Evolutionary conservation across 1,140 invertebrate genomes (phyloP).

Genomic region (Chelonus insularis): DNA sequence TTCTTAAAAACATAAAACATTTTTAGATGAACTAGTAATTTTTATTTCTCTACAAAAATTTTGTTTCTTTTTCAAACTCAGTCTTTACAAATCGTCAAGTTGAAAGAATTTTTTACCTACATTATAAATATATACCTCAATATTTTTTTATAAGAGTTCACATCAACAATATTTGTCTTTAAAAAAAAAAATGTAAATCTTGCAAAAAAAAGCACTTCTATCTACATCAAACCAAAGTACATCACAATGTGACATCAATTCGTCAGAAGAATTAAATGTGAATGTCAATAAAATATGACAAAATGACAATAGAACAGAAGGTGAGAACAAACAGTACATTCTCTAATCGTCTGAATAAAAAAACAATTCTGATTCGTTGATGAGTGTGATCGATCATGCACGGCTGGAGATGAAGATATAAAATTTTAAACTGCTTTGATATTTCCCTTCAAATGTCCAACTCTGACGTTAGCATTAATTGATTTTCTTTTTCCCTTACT

Average conservation of each 20-base stretch:
- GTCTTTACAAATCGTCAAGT: too few species aligned
- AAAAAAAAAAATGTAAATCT: too few species aligned
- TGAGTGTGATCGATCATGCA: conserved; percentile 2
- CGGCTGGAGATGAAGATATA: neutral
- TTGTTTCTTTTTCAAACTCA: too few species aligned
- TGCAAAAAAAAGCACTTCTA: too few species aligned
- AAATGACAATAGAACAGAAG: neutral
- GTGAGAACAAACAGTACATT: neutral
- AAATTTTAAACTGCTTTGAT: neutral
- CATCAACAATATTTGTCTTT: too few species aligned
- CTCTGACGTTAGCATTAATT: conserved; percentile 6
- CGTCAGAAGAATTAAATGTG: neutral
- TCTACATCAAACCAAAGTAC: too few species aligned
- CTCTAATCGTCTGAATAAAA: neutral
- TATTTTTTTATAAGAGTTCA: too few species aligned
- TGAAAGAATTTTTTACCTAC: too few species aligned
- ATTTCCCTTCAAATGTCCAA: conserved; percentile 6
- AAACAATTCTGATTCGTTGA: neutral
- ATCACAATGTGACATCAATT: neutral
- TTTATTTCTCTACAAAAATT: too few species aligned
- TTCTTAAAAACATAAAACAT: too few species aligned
- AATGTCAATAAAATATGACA: conserved; percentile 1
- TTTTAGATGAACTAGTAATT: too few species aligned
- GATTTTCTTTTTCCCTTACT: neutral
- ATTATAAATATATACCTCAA: too few species aligned